These are phyloP conservation scores for Monopis laevigella DNA, from an alignment of 2,888 invertebrate genomes.

Conservation along the genomic window DNA sequence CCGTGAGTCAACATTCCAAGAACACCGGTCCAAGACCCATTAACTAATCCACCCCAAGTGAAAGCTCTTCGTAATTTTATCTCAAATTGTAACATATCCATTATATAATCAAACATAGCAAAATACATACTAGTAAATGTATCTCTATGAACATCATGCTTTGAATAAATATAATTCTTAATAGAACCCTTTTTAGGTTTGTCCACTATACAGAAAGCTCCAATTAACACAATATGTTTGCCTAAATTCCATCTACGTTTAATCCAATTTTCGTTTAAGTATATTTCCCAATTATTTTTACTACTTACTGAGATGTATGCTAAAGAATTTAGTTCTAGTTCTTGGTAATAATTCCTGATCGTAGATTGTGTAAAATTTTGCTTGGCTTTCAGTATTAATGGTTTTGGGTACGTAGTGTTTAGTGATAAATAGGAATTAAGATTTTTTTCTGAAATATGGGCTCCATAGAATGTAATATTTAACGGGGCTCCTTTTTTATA, in stretches of 20 bases:
- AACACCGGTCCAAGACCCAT: constrained; percentile 18
- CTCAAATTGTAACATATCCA: constrained; percentile 6
- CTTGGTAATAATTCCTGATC: background rate
- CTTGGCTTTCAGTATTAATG: background rate
- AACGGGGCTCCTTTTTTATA: constrained; percentile 1
- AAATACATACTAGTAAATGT: constrained; percentile 2
- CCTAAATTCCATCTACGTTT: background rate
- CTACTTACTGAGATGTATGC: background rate
- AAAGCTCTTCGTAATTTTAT: background rate
- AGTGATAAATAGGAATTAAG: background rate
- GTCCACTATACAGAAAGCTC: constrained; percentile 4
- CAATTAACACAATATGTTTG: background rate
- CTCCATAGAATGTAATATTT: constrained; percentile 3
- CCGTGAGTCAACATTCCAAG: constrained; percentile 15
- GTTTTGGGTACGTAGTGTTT: background rate
- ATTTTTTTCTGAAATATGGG: background rate
- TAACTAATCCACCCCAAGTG: constrained; percentile 17
- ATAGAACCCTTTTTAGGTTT: background rate
- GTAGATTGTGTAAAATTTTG: background rate
- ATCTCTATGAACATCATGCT: constrained; percentile 5
- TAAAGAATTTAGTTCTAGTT: background rate
- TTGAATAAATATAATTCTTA: background rate
- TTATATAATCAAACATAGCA: constrained; percentile 4
- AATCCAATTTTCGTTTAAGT: constrained; percentile 1
- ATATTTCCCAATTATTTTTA: background rate